Percentiles rank a stretch among this genome's conserved stretches.
Conservation (phyloP, 2,797 vertebrate species). For the Brotogeris chrysoptera region DNA sequence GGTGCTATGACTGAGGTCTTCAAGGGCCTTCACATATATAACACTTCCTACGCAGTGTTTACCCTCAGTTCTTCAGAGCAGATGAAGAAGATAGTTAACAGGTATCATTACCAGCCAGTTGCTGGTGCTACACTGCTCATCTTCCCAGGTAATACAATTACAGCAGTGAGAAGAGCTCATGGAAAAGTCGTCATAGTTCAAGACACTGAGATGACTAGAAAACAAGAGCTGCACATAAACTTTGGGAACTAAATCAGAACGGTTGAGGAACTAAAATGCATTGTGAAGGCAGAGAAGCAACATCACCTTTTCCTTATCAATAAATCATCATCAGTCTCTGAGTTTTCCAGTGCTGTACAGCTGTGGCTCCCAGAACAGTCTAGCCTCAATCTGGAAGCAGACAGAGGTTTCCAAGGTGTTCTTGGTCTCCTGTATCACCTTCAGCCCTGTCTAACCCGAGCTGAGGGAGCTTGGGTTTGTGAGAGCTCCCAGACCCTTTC, state of each 20-base stretch:
- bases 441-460: not conserved
- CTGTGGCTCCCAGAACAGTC: not conserved
- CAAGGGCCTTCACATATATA: not conserved
- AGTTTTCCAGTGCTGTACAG: not conserved
- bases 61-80: not conserved
- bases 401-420: not conserved
- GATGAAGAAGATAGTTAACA: not conserved
- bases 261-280: not conserved
- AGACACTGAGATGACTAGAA: not conserved
- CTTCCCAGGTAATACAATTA: not conserved
- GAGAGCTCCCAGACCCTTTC: not conserved
- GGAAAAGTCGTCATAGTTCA: not conserved
- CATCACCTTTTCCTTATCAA: not conserved
- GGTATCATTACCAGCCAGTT: not conserved
- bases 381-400: not conserved
- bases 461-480: not conserved
- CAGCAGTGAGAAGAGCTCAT: not conserved
- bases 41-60: not conserved
- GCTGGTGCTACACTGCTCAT: not conserved
- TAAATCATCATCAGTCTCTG: not conserved
- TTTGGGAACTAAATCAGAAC: not conserved
- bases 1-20: not conserved
- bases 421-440: not conserved
- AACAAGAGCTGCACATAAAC: not conserved
- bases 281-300: not conserved